Conservation (phyloP, 2,113 vertebrate genomes). For the Benitochromis conjunctus region DNA sequence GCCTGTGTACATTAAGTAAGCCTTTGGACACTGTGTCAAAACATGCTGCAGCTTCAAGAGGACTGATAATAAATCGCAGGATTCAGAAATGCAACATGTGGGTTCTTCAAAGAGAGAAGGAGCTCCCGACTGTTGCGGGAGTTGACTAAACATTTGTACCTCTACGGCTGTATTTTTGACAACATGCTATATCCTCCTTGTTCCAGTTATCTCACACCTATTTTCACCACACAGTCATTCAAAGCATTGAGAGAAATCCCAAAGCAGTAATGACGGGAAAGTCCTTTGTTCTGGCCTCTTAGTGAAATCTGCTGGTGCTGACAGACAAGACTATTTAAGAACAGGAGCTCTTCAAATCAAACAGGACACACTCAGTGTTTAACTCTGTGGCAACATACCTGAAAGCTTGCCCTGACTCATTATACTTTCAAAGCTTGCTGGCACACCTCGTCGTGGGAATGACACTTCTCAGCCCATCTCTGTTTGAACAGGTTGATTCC, state of each 20-base stretch:
- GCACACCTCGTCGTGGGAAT: slow-evolving; percentile 71
- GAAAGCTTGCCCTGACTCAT: slow-evolving; percentile 68
- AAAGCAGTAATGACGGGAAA: slow-evolving; percentile 29
- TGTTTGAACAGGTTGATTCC: slow-evolving; percentile 67
- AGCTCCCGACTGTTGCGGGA: slow-evolving; percentile 54
- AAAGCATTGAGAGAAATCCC: slow-evolving; percentile 52
- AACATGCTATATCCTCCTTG: background rate
- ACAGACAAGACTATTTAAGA: slow-evolving; percentile 66
- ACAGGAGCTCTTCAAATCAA: slow-evolving; percentile 61
- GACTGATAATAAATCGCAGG: slow-evolving; percentile 54
- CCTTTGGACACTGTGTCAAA: slow-evolving; percentile 60
- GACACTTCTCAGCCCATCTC: slow-evolving; percentile 62
- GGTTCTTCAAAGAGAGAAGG: slow-evolving; percentile 63
- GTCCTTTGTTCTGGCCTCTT: slow-evolving; percentile 61
- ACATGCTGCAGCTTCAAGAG: slow-evolving; percentile 49
- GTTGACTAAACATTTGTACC: background rate
- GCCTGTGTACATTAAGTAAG: slow-evolving; percentile 62
- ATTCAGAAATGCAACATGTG: slow-evolving; percentile 49
- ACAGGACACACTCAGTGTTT: slow-evolving; percentile 58
- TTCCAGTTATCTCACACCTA: slow-evolving; percentile 37
- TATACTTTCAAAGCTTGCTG: slow-evolving; percentile 52
- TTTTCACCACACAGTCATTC: slow-evolving; percentile 36
- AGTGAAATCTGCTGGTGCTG: slow-evolving; percentile 61
- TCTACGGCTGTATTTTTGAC: background rate
- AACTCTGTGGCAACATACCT: slow-evolving; percentile 51